Percentiles rank a stretch among this genome's conserved stretches.
These are phyloP conservation scores for Bedellia somnulentella DNA, from an alignment of 2,888 invertebrate genomes.

Conservation along the genomic window DNA sequence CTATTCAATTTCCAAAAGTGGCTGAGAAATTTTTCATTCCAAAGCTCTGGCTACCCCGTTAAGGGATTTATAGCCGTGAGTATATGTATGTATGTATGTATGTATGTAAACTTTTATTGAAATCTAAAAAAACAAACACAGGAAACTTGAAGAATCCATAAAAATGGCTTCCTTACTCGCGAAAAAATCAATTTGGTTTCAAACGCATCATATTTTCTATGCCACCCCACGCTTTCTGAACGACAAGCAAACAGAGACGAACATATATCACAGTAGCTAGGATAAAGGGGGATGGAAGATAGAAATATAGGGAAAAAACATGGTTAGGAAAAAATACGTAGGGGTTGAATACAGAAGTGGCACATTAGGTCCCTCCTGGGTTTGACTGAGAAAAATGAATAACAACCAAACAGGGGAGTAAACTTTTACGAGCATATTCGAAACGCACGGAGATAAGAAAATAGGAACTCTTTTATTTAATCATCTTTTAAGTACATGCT, in stretches of 20 bases:
- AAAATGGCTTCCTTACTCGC: slow-evolving; percentile 48
- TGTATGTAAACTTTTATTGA: no score
- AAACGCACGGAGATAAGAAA: slow-evolving; percentile 4
- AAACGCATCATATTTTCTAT: slow-evolving; percentile 56
- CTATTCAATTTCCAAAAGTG: no score
- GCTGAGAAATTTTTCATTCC: no score
- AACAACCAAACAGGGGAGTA: slow-evolving; percentile 21
- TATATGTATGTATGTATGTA: no score
- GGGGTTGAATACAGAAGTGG: slow-evolving; percentile 47
- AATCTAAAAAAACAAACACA: no score
- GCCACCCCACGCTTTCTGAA: slow-evolving; percentile 39
- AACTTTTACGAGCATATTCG: slow-evolving; percentile 9
- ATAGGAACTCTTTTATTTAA: no score
- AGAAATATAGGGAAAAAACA: slow-evolving; percentile 54
- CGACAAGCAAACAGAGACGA: slow-evolving; percentile 30
- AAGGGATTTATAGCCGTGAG: no score
- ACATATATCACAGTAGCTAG: slow-evolving; percentile 7
- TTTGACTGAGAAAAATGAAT: slow-evolving; percentile 52
- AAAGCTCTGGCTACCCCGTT: no score
- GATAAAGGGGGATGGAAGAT: slow-evolving; percentile 24
- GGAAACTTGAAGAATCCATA: no score
- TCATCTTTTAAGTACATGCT: no score
- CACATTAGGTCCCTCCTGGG: slow-evolving; percentile 45
- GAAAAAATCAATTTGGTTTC: slow-evolving; percentile 54
- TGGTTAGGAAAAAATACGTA: slow-evolving; percentile 48